These are phyloP conservation scores for Rhabdophis nuchalis DNA, from an alignment of 2,797 vertebrate species.

Conservation along the genomic window DNA sequence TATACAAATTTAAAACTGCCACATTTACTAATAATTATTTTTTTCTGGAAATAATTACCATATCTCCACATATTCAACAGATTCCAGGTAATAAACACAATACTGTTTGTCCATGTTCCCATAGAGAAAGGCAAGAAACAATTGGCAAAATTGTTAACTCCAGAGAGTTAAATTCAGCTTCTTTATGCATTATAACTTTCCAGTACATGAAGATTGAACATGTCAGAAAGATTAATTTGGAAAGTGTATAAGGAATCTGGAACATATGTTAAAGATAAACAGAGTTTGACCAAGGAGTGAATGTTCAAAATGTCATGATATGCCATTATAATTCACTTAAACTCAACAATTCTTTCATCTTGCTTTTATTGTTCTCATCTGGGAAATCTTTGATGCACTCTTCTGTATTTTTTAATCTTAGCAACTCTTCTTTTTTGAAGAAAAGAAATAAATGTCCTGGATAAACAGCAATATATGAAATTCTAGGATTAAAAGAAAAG, in stretches of 20 bases:
- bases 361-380: slow-evolving; percentile 20
- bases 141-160: too few species aligned
- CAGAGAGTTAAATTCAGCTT: background rate
- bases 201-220: background rate
- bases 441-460: slow-evolving; percentile 57
- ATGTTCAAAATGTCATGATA: slow-evolving; percentile 1
- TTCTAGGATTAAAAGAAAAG: slow-evolving; percentile 53
- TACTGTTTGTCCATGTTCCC: too few species aligned
- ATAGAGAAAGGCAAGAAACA: too few species aligned
- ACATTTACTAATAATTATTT: too few species aligned
- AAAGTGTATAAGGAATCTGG: background rate
- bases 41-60: too few species aligned
- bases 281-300: background rate
- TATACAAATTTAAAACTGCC: too few species aligned
- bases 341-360: background rate
- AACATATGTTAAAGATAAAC: background rate
- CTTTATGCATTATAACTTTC: background rate
- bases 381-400: slow-evolving; percentile 45
- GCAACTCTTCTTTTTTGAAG: slow-evolving; percentile 25
- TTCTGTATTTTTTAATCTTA: slow-evolving; percentile 49
- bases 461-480: slow-evolving; percentile 32
- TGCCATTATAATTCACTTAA: background rate
- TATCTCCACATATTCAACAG: too few species aligned
- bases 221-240: background rate
- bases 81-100: too few species aligned